Evolutionary conservation across 2,888 invertebrate species (phyloP).

Genomic region (Andricus quercusramuli): DNA sequence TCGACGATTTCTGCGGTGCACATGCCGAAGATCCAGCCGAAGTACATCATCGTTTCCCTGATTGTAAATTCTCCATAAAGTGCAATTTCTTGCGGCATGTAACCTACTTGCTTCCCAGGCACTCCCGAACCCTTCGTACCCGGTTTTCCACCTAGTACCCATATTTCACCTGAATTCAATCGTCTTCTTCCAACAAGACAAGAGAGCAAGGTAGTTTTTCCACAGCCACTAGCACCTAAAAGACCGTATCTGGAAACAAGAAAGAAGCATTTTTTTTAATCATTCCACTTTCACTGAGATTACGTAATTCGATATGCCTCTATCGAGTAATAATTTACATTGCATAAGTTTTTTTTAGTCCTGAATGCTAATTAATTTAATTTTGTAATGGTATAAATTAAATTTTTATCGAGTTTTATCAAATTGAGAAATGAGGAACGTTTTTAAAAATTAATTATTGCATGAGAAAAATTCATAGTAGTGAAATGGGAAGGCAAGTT

Average conservation of each 20-base stretch:
- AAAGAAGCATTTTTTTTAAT: neutral
- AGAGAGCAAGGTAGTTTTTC: constrained; percentile 96
- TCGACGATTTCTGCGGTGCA: constrained; percentile 88
- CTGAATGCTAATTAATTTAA: neutral
- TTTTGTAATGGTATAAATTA: too few relatives aligned
- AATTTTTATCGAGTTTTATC: neutral
- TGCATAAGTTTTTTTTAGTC: neutral
- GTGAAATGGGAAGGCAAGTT: neutral
- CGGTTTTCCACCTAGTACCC: constrained; percentile 93
- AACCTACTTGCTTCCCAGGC: constrained; percentile 96
- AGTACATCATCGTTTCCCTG: constrained; percentile 96
- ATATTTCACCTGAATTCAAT: constrained; percentile 92
- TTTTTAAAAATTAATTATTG: neutral
- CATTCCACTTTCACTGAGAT: neutral
- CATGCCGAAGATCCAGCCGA: constrained; percentile 98
- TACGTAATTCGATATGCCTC: neutral
- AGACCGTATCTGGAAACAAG: constrained; percentile 90
- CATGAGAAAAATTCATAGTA: neutral
- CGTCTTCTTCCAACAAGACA: constrained; percentile 94
- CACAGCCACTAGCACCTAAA: constrained; percentile 96
- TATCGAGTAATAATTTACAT: neutral
- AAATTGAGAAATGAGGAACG: neutral
- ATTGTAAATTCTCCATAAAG: constrained; percentile 96
- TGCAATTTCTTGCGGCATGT: constrained; percentile 97
- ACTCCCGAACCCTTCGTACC: constrained; percentile 94